Evolutionary conservation across 2,113 vertebrate species (phyloP).

Genomic region (Neofelis nebulosa): DNA sequence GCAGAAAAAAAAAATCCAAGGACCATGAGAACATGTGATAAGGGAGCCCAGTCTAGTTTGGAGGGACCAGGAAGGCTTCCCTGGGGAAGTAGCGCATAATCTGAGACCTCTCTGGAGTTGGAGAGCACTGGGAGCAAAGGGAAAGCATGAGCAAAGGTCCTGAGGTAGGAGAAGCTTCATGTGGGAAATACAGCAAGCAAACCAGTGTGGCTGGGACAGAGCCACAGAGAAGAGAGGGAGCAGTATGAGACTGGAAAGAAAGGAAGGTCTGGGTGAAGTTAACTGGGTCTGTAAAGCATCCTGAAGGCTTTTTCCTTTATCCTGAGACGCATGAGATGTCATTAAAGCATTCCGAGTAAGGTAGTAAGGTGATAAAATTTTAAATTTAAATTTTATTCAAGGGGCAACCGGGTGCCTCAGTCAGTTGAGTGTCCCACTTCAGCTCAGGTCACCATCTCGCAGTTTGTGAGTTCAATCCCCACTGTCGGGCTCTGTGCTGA

Average conservation of each 20-base stretch:
- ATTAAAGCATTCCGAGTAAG: not conserved
- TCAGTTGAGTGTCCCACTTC: no score
- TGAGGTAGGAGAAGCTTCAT: not conserved
- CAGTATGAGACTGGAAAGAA: rapidly evolving
- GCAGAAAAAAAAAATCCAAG: not conserved
- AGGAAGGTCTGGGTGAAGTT: not conserved
- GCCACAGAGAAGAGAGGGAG: not conserved
- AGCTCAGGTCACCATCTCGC: no score
- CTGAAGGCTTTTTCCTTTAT: not conserved
- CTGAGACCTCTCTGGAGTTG: not conserved
- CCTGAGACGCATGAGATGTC: not conserved
- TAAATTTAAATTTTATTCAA: no score
- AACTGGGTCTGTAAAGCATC: not conserved
- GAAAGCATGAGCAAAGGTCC: not conserved
- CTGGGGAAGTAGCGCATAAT: not conserved
- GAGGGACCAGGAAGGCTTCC: not conserved
- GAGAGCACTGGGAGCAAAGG: not conserved
- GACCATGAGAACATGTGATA: not conserved
- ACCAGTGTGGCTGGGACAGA: not conserved
- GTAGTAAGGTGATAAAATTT: not conserved
- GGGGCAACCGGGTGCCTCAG: no score
- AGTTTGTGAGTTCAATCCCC: no score
- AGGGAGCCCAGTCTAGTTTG: not conserved
- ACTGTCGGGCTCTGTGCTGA: no score
- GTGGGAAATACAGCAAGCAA: not conserved